These are phyloP conservation scores for Bombylius discolor DNA, from an alignment of 2,888 invertebrate species.

Conservation along the genomic window DNA sequence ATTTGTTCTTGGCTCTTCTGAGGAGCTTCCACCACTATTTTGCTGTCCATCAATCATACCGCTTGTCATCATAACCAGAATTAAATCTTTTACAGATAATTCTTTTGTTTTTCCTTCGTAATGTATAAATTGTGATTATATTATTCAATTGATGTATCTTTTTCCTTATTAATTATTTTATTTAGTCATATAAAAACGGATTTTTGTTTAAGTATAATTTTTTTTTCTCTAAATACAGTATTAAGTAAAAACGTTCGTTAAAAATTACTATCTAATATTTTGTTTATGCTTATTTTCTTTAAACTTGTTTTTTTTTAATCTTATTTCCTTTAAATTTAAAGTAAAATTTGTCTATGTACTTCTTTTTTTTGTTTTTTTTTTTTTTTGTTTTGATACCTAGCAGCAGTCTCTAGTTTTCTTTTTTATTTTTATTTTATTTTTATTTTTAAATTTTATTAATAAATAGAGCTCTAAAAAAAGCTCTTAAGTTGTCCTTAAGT, in stretches of 20 bases:
- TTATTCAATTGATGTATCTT: too few relatives aligned
- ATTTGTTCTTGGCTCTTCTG: conserved; percentile 89
- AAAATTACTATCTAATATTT: conserved; percentile 7
- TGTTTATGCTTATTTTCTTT: conserved; percentile 2
- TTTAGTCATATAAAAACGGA: too few relatives aligned
- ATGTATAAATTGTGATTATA: too few relatives aligned
- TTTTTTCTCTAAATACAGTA: background rate
- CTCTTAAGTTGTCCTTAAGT: conserved; percentile 4
- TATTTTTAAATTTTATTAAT: background rate
- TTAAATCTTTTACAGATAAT: background rate
- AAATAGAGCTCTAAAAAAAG: background rate
- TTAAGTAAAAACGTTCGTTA: conserved; percentile 1
- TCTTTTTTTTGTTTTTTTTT: background rate
- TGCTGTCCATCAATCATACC: conserved; percentile 58
- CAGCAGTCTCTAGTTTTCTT: conserved; percentile 4
- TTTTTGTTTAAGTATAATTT: background rate
- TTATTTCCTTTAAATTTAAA: background rate
- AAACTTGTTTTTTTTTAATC: background rate
- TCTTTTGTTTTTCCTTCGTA: background rate
- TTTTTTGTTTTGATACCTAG: conserved; percentile 3
- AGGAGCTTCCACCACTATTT: conserved; percentile 46
- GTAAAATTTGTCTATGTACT: background rate
- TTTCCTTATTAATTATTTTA: too few relatives aligned
- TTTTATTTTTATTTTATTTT: background rate
- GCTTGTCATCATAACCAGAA: conserved; percentile 20